Evolutionary conservation across 1,140 invertebrate genomes (phyloP).

Genomic region (Ephestia elutella): DNA sequence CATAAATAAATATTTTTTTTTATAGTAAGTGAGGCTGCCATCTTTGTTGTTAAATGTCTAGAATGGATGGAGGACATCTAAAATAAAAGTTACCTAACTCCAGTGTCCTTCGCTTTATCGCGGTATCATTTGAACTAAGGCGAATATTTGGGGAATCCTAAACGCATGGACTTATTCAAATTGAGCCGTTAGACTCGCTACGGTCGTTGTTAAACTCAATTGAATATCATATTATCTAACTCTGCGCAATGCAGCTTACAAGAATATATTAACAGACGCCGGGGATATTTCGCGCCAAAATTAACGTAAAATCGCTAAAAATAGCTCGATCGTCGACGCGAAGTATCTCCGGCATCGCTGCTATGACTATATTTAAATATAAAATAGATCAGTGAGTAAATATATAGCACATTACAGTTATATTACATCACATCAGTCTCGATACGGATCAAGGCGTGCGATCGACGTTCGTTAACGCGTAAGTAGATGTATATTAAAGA

Average conservation of each 20-base stretch:
- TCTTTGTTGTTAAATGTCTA: no score
- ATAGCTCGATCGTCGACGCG: background rate
- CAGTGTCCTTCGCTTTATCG: no score
- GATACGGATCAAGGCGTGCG: constrained; percentile 10
- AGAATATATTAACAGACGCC: constrained; percentile 24
- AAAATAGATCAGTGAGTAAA: constrained; percentile 30
- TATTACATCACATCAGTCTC: constrained; percentile 44
- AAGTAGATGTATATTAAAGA: background rate
- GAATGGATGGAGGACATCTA: no score
- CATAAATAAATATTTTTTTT: no score
- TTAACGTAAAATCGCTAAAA: background rate
- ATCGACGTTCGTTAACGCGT: background rate
- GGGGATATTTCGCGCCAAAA: constrained; percentile 5
- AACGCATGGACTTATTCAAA: background rate
- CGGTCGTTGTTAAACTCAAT: constrained; percentile 14
- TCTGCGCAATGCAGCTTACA: constrained; percentile 2
- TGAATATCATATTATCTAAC: background rate
- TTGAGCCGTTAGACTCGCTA: constrained; percentile 11
- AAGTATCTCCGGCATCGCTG: constrained; percentile 7
- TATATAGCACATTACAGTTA: constrained; percentile 25
- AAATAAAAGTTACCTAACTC: no score
- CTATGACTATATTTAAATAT: constrained; percentile 18
- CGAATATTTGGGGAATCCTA: no score
- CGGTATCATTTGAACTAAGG: no score
- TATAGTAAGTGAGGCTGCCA: no score